Evolutionary conservation across 2,113 vertebrate genomes (phyloP), one percentile per base, ranked within the genome.

Genomic region (Etheostoma cragini): DNA sequence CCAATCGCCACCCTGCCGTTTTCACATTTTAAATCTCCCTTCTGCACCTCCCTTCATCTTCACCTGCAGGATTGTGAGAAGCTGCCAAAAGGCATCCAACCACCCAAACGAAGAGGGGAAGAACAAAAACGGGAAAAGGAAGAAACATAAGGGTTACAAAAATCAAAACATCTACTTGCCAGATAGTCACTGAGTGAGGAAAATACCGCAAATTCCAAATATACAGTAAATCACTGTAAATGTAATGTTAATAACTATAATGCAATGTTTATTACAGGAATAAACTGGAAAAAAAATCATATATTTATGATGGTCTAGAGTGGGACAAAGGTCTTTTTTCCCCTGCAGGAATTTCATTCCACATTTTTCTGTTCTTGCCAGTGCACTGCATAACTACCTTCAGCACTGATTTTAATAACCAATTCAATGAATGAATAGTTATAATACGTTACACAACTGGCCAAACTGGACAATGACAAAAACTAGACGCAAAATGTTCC

Each of bases 11-110:
- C 8, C 72, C 33, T 33, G 69, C 50, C 49, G 52, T 49, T 68
- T 72, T 69, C 26, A 60, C 21, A 63, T 84, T 60, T 64, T 6
- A 50, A 75, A 46, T 78, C 64, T 35, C 8, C 42, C 17, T 14
- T 61, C 17, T 58, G 42, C 15, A 78, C 52, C 26, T 67, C 24
- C 16, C 5, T 68, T 64, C 47, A 68, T 35, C 19, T 56, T 80
- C 49, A 56, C 49, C 30, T 68, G 62, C 35, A 46, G 67, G 38
- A 67, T 54, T 21, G 71, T 61, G 19, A 7, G 3, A 58, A 35
- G 4, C 6, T 42, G 16, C 56, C 19, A 16, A 54, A 21, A 57
- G n/a, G 3, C 30, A 16, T n/a, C 47, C 30, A 49, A 75, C 30
- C 45, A 56, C 49, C 19, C 6, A 14, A 19, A 35, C 8, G 0